These are phyloP conservation scores for Drosophila parthenogenetica DNA, from an alignment of 2,888 invertebrate species.

Conservation along the genomic window DNA sequence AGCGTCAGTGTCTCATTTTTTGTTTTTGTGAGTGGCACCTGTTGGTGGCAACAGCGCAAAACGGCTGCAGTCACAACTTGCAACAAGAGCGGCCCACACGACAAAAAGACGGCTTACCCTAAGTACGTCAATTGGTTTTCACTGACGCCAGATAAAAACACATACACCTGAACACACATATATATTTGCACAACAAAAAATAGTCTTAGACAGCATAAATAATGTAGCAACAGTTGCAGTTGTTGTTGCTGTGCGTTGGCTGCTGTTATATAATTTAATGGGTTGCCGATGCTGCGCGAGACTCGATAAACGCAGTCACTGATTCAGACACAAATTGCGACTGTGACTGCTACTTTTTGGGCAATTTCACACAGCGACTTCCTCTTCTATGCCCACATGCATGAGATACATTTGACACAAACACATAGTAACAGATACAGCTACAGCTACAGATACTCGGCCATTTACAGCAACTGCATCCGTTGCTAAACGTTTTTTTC, in stretches of 20 bases:
- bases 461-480: constrained; percentile 43
- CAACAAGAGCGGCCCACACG: constrained; percentile 70
- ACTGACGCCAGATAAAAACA: constrained; percentile 38
- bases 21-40: constrained; percentile 57
- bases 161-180: constrained; percentile 5
- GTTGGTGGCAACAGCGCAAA: constrained; percentile 40
- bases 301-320: constrained; percentile 9
- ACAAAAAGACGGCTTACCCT: constrained; percentile 61
- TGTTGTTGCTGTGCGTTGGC: constrained; percentile 41
- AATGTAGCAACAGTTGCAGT: constrained; percentile 57
- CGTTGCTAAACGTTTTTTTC: constrained; percentile 46
- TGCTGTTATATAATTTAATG: constrained; percentile 71
- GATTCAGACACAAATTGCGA: background rate
- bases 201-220: constrained; percentile 73
- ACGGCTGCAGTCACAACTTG: constrained; percentile 40
- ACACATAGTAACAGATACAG: background rate
- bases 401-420: constrained; percentile 6
- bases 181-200: constrained; percentile 37
- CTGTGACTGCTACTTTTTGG: constrained; percentile 54
- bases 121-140: constrained; percentile 76
- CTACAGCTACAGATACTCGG: constrained; percentile 7
- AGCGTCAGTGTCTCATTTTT: background rate
- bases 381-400: constrained; percentile 48
- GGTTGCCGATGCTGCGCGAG: constrained; percentile 44
- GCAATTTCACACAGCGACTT: constrained; percentile 67